Evolutionary conservation across 2,797 vertebrate genomes (phyloP).

Genomic region (Schizopygopsis pylzovi): DNA sequence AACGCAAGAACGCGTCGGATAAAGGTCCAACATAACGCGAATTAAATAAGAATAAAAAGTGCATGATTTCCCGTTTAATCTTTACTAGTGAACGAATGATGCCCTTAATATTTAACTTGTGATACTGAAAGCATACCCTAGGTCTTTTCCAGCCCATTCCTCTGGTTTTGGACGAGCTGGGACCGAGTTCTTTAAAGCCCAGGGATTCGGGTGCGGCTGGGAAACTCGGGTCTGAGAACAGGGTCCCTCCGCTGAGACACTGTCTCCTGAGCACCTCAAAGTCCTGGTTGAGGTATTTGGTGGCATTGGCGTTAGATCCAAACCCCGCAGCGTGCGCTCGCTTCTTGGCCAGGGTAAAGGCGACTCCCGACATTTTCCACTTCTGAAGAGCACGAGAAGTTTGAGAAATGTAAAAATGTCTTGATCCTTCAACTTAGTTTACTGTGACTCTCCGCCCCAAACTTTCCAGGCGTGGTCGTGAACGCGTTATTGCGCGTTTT

Average conservation of each 20-base stretch:
- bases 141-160: slow-evolving; percentile 89
- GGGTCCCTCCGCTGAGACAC: slow-evolving; percentile 73
- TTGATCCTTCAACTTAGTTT: slow-evolving; percentile 17
- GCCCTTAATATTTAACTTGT: neutral
- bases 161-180: slow-evolving; percentile 80
- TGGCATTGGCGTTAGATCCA: slow-evolving; percentile 82
- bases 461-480: slow-evolving; percentile 51
- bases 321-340: slow-evolving; percentile 81
- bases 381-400: neutral
- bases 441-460: slow-evolving; percentile 43
- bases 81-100: neutral
- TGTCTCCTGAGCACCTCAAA: slow-evolving; percentile 77
- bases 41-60: neutral
- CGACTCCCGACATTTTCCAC: slow-evolving; percentile 83
- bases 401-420: slow-evolving; percentile 6
- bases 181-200: slow-evolving; percentile 88
- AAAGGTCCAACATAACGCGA: neutral
- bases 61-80: neutral
- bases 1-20: too few species aligned
- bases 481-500: slow-evolving; percentile 37
- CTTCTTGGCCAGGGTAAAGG: slow-evolving; percentile 79
- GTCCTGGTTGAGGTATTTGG: slow-evolving; percentile 84
- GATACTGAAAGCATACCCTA: slow-evolving; percentile 68
- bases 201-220: slow-evolving; percentile 80
- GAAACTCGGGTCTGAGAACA: slow-evolving; percentile 88